Evolutionary conservation across 1,140 invertebrate species (phyloP), one percentile per base, ranked within the genome.

Genomic region (Nebria ingens): DNA sequence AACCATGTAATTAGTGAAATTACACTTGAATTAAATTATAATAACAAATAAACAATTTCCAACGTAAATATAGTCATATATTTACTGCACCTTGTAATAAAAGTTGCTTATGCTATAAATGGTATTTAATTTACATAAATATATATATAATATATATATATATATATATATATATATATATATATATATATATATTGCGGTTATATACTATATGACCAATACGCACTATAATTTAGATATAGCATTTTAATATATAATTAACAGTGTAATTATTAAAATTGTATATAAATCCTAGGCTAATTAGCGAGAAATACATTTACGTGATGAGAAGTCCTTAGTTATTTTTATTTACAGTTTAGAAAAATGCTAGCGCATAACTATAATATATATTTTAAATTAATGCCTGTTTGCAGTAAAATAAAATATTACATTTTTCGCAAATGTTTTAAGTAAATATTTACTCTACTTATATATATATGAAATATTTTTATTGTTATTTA

Each of bases 11-110:
- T n/a, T n/a, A n/a, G n/a, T n/a, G n/a, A n/a, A n/a, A n/a, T n/a
- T n/a, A n/a, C n/a, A n/a, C n/a, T n/a, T n/a, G 25, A 29, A 29
- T 45, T 45, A 12, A 45, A 45, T 45, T 45, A 45, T 17, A 45
- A 45, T 11, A 12, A 45, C 17, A 45, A 45, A 45, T 45, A 45
- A 45, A 45, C 40, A 17, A 11, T 45, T 12, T 45, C 6, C 4
- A 17, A 11, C 15, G 15, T 4, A 17, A 45, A 45, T 4, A 45
- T 45, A 17, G 15, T 34, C n/a, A 45, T 45, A 45, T 17, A 45
- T 45, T 11, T 6, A 17, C 40, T 45, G 40, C 40, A 11, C 9
- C 17, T 45, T n/a, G n/a, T 45, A 45, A 45, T 45, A 17, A 45
- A 45, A 17, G 40, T 17, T 4, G 40, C n/a, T 45, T 11, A 9